Evolutionary conservation across 2,113 vertebrate species (phyloP), one percentile per base, ranked within the genome.

Genomic region (Verasper variegatus): DNA sequence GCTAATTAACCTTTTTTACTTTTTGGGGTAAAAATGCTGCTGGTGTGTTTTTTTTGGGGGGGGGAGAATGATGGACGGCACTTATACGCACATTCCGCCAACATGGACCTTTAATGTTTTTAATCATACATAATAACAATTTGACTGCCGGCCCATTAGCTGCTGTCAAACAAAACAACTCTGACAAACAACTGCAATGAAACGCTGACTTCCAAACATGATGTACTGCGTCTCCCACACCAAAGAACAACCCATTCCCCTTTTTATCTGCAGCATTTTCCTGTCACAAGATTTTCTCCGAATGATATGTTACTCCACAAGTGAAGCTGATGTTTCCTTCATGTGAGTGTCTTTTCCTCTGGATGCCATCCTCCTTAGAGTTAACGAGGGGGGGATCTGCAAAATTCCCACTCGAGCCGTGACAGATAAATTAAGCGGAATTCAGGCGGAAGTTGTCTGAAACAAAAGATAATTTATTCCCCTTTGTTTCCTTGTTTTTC

Each of bases 351-450:
- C 60, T 82, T 80, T 1, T 80, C 35, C 45, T 57, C 57, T 80
- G 59, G 81, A 80, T 84, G 57, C 56, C 42, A 70, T 82, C 71
- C 59, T 82, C 78, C 63, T 61, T 71, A 78, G 66, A 80, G 73
- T 74, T 31, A 71, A 73, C 68, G 35, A 12, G 59, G 45, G 35
- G 35, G 62, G 42, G 64, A 82, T 78, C 68, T 83, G 26, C n/a
- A 55, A 71, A 73, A 84, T 80, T 82, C 80, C 79, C 71, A 74
- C 75, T 72, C 5, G 64, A 74, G 68, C 62, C 56, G 68, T 66
- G 83, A 82, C 81, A 76, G 83, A 88, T 74, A 86, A 76, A 88
- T 78, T 78, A 83, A 77, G 77, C 54, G 45, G 40, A 77, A 85
- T 82, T 84, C 62, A 54, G 73, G 75, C 56, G 64, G 83, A 84